These are phyloP conservation scores for Zosterops pallidus DNA, from an alignment of 2,113 vertebrate species.

Conservation along the genomic window DNA sequence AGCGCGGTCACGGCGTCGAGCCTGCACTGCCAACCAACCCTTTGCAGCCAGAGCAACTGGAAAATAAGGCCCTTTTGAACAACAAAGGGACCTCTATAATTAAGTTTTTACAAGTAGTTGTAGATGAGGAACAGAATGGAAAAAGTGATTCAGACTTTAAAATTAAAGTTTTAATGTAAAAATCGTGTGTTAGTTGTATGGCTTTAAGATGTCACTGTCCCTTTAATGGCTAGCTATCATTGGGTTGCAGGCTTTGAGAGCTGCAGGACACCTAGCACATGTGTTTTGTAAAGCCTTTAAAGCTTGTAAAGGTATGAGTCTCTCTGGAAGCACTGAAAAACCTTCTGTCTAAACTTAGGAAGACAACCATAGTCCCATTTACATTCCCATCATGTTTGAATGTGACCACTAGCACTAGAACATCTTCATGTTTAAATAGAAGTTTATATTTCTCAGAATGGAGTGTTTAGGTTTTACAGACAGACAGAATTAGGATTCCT, in stretches of 20 bases:
- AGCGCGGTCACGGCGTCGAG: background rate
- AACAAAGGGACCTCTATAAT: background rate
- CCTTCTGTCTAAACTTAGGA: background rate
- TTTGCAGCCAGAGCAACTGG: background rate
- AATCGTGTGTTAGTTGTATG: background rate
- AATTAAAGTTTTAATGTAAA: background rate
- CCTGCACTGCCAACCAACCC: background rate
- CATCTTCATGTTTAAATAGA: slow-evolving; percentile 4
- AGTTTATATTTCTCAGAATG: background rate
- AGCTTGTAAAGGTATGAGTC: background rate
- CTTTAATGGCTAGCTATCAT: background rate
- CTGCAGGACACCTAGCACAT: background rate
- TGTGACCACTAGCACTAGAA: background rate
- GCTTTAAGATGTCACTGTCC: background rate
- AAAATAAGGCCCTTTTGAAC: background rate
- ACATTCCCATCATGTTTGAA: background rate
- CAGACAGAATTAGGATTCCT: background rate
- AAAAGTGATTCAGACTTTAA: background rate
- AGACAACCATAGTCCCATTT: background rate
- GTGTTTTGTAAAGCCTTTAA: background rate
- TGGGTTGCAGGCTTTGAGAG: background rate
- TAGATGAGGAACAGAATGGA: background rate
- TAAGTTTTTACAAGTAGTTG: background rate
- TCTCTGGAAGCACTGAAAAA: background rate
- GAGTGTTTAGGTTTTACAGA: background rate